Base-by-base conservation (phyloP, 1,140 invertebrate genomes). In the Listronotus bonariensis region DNA sequence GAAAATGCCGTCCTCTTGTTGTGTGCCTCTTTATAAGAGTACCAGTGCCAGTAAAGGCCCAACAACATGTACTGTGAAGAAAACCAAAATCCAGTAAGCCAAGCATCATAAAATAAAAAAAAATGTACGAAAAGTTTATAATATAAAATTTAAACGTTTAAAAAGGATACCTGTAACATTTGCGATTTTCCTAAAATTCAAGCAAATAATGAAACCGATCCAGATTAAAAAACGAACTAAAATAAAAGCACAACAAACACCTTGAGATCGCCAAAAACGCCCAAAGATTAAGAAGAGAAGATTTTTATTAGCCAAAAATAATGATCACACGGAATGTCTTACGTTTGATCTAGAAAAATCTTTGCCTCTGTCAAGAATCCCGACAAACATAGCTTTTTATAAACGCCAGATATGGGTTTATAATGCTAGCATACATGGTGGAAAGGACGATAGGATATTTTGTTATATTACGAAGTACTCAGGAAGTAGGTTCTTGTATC, bases 401-500 rank as follows among this genome's bases (percentile, higher is more conserved):
- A 65, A 65, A 41, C 17, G 70, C 12, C 69, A 76, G 54, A 17
- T 77, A 10, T 68, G 41, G 62, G 17, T 72, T 8, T 69, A 74
- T 46, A 74, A 73, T 43, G 68, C 64, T 20, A 66, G 71, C 7
- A 65, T 77, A 10, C 68, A 73, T 57, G 49, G 48, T 49, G 71
- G 63, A n/a, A n/a, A n/a, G n/a, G n/a, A n/a, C n/a, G n/a, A n/a
- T n/a, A n/a, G n/a, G n/a, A n/a, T n/a, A n/a, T n/a, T n/a, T n/a
- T 32, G 32, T 34, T 10, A 49, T 70, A 32, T 70, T 67, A 18
- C 12, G 69, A 26, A 68, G 69, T 7, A 36, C 69, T 20, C 69
- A 73, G 46, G 72, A 74, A 70, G 62, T 75, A n/a, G 67, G 53
- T 18, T 75, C 70, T 12, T 62, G 59, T 20, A 42, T 78, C 8